A percentile compares a stretch with the other conserved stretches of the same genome.
phyloP scores from a whole-genome alignment of 1,140 invertebrate genomes.

The Hycleus cichorii region DNA sequence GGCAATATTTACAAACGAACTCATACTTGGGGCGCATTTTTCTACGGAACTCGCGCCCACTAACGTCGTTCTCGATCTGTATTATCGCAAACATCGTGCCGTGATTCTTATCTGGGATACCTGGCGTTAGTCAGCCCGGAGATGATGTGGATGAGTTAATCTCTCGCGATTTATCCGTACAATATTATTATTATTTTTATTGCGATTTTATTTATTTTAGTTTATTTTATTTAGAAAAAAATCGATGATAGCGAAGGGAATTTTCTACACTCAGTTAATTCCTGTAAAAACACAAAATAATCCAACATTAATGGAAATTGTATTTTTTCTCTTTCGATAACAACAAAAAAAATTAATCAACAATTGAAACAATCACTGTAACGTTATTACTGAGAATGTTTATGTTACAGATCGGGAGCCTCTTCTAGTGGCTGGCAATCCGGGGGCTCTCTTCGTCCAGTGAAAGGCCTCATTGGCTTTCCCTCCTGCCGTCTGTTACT shows the following conservation, averaged over 20 bases:
- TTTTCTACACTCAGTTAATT: too few species aligned
- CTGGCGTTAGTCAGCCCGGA: slow-evolving; percentile 11
- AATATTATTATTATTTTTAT: not conserved
- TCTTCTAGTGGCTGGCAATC: slow-evolving; percentile 4
- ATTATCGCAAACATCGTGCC: slow-evolving; percentile 75
- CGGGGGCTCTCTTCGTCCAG: slow-evolving; percentile 1
- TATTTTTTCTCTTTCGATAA: too few species aligned
- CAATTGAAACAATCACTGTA: too few species aligned
- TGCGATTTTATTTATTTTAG: too few species aligned
- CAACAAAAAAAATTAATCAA: too few species aligned
- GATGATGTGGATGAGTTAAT: slow-evolving; percentile 10
- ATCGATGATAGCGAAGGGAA: too few species aligned
- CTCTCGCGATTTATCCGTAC: not conserved
- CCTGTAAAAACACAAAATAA: too few species aligned
- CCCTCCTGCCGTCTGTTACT: slow-evolving; percentile 6
- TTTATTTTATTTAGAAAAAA: too few species aligned
- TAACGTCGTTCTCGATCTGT: slow-evolving; percentile 84
- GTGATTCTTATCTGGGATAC: slow-evolving; percentile 22
- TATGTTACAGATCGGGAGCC: slow-evolving; percentile 12
- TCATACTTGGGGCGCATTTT: slow-evolving; percentile 93
- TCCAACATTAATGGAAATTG: too few species aligned
- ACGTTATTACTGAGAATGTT: too few species aligned
- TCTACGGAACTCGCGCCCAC: slow-evolving; percentile 82
- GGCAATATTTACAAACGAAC: slow-evolving; percentile 98
- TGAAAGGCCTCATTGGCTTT: slow-evolving; percentile 14